Percentiles rank a stretch among this genome's conserved stretches.
These are phyloP conservation scores for Psococerastis gibbosa DNA, from an alignment of 2,888 invertebrate genomes.

Conservation along the genomic window DNA sequence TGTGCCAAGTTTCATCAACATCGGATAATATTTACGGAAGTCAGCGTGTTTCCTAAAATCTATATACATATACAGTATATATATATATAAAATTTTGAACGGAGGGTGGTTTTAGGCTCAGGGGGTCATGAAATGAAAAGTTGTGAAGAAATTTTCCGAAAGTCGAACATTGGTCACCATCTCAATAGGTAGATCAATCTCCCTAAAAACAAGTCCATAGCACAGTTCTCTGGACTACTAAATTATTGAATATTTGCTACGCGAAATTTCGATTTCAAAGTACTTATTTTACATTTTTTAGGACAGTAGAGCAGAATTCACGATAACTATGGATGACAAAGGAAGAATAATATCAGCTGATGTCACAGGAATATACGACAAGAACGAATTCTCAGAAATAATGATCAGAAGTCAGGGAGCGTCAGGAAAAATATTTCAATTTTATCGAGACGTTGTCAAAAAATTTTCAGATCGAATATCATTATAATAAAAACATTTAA, in stretches of 20 bases:
- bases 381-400: constrained; percentile 44
- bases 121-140: no score
- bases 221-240: constrained; percentile 17
- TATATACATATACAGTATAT: no score
- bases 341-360: constrained; percentile 40
- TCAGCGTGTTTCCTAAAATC: no score
- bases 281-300: constrained; percentile 24
- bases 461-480: constrained; percentile 27
- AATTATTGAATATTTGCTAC: constrained; percentile 7
- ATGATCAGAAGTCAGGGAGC: constrained; percentile 43
- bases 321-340: constrained; percentile 54
- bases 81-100: no score
- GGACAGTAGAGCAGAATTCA: constrained; percentile 39
- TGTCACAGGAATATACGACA: constrained; percentile 48
- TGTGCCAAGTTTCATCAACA: no score
- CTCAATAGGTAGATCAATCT: no score
- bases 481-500: neutral
- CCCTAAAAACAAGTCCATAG: no score
- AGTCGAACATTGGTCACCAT: no score
- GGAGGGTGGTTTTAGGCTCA: no score
- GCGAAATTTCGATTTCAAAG: constrained; percentile 9
- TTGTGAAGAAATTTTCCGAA: no score
- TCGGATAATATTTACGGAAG: no score
- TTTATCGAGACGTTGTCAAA: constrained; percentile 44
- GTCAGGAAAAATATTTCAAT: constrained; percentile 47